A percentile compares a stretch with the other conserved stretches of the same genome.
Evolutionary conservation across 1,140 invertebrate species (phyloP).

Genomic region (Cyrtorhinus lividipennis): DNA sequence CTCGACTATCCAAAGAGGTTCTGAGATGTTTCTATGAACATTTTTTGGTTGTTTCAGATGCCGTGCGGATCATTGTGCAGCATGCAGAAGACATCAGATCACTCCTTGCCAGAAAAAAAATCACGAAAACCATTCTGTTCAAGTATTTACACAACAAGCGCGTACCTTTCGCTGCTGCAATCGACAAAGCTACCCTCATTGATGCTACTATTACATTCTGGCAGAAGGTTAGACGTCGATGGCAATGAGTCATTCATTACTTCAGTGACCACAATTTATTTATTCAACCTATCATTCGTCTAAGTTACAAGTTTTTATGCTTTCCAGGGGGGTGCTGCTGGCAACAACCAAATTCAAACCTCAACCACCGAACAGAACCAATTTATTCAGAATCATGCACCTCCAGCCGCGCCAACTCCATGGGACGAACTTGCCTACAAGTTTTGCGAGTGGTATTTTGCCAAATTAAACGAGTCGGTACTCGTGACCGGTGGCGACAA

Average conservation of each 20-base stretch:
- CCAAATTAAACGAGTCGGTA: conserved; percentile 35
- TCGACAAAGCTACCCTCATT: conserved; percentile 34
- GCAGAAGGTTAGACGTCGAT: conserved; percentile 22
- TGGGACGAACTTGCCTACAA: conserved; percentile 31
- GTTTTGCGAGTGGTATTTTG: conserved; percentile 46
- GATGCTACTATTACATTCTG: conserved; percentile 31
- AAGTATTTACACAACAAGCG: conserved; percentile 32
- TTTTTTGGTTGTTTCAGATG: conserved; percentile 35
- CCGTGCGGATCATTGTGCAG: conserved; percentile 31
- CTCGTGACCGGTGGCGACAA: conserved; percentile 20
- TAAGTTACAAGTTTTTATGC: too few relatives aligned
- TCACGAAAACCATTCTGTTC: conserved; percentile 35
- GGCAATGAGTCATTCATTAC: too few relatives aligned
- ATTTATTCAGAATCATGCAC: too few relatives aligned
- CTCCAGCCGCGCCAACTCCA: not conserved
- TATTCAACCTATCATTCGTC: not conserved
- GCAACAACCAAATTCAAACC: too few relatives aligned
- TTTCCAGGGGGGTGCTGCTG: too few relatives aligned
- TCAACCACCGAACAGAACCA: too few relatives aligned
- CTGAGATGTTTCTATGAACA: too few relatives aligned
- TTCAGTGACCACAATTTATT: too few relatives aligned
- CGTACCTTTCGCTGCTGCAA: conserved; percentile 29
- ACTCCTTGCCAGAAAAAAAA: conserved; percentile 31
- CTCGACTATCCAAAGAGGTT: too few relatives aligned
- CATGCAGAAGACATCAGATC: conserved; percentile 30